phyloP scores from a whole-genome alignment of 2,888 invertebrate species.

The Leucozona laternaria region DNA sequence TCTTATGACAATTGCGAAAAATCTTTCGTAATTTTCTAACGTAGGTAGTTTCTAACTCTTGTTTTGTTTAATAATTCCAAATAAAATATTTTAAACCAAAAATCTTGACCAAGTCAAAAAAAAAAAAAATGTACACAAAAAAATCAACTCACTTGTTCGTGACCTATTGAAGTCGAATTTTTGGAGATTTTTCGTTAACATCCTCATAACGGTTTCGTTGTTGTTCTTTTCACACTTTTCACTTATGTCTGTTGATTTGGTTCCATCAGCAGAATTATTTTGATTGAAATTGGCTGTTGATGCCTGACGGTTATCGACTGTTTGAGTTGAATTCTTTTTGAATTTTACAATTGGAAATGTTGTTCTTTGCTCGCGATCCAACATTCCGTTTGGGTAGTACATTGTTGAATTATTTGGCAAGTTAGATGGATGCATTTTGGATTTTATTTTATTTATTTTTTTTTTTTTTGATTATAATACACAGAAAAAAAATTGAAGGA shows the following conservation, averaged over 20 bases:
- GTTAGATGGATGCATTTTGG: slow-evolving; percentile 53
- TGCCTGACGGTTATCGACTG: neutral
- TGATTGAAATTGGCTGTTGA: neutral
- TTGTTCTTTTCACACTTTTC: slow-evolving; percentile 12
- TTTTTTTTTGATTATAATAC: slow-evolving; percentile 7
- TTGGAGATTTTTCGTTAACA: slow-evolving; percentile 29
- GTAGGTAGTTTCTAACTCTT: too few species aligned
- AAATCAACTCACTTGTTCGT: slow-evolving; percentile 59
- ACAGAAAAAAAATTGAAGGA: slow-evolving; percentile 6
- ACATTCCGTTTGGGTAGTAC: slow-evolving; percentile 48
- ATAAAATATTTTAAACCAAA: slow-evolving; percentile 5
- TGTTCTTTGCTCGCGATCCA: slow-evolving; percentile 67
- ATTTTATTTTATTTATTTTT: neutral
- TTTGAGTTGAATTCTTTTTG: neutral
- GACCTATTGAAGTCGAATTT: slow-evolving; percentile 47
- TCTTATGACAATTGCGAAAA: too few species aligned
- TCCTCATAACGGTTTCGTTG: neutral
- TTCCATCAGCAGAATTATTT: slow-evolving; percentile 6
- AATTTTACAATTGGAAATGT: slow-evolving; percentile 37
- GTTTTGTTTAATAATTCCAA: neutral
- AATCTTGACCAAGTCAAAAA: slow-evolving; percentile 38
- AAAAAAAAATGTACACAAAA: neutral
- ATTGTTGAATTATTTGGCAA: slow-evolving; percentile 51
- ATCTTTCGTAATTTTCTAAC: too few species aligned
- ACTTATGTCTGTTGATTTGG: neutral